Conservation (phyloP, 2,797 vertebrate species). For the Chrysocyon brachyurus region DNA sequence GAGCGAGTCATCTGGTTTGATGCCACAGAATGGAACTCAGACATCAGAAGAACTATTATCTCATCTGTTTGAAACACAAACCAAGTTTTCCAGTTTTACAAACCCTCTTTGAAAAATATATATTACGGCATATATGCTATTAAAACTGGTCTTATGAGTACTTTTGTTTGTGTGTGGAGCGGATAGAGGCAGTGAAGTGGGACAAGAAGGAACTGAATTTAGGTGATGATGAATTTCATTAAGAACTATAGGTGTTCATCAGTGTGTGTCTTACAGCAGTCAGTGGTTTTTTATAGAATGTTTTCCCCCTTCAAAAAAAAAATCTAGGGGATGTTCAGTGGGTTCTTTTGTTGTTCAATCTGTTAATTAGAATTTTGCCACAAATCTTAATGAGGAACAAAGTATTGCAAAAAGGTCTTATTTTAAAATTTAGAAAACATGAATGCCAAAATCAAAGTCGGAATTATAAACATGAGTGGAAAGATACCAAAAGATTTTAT, state of each 20-base stretch:
- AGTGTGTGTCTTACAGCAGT: conserved; percentile 59
- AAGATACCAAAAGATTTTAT: conserved; percentile 67
- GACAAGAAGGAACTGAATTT: conserved; percentile 77
- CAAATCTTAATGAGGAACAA: conserved; percentile 81
- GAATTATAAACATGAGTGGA: conserved; percentile 58
- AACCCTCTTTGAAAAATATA: not conserved
- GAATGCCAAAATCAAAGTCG: conserved; percentile 71
- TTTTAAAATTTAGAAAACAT: conserved; percentile 77
- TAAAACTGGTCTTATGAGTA: not conserved
- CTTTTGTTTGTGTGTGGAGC: not conserved
- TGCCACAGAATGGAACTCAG: not conserved
- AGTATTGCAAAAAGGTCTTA: conserved; percentile 62
- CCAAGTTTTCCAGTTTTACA: conserved; percentile 26
- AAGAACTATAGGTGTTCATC: conserved; percentile 79
- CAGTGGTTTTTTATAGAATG: conserved; percentile 47
- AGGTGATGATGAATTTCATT: conserved; percentile 74
- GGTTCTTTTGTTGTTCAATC: conserved; percentile 76
- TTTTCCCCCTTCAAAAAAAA: conserved; percentile 53
- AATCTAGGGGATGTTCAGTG: conserved; percentile 6
- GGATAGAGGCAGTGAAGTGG: not conserved
- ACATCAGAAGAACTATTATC: not conserved
- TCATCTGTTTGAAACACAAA: not conserved
- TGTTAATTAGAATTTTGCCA: conserved; percentile 80
- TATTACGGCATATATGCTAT: not conserved
- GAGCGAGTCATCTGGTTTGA: not conserved